Evolutionary conservation across 2,888 invertebrate genomes (phyloP).

Genomic region (Drosophila nr. medialis): DNA sequence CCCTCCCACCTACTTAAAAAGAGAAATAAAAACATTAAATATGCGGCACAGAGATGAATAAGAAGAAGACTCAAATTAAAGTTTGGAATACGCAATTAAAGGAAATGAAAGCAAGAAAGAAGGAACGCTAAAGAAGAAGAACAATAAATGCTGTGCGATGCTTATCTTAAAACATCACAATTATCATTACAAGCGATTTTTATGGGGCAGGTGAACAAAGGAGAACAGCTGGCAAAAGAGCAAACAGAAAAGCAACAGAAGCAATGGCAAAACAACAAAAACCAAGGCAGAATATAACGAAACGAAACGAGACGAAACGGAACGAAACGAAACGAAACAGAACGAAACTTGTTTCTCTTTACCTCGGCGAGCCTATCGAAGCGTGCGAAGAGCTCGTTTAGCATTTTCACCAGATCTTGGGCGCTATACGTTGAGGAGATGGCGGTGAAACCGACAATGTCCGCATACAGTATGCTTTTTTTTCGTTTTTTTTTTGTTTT

Average conservation of each 20-base stretch:
- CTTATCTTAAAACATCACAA: constrained; percentile 52
- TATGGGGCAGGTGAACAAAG: constrained; percentile 47
- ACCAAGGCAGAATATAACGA: background rate
- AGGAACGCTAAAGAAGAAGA: background rate
- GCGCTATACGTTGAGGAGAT: constrained; percentile 98
- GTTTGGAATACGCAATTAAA: constrained; percentile 46
- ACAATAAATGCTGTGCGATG: constrained; percentile 41
- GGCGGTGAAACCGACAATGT: constrained; percentile 98
- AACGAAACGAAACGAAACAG: constrained; percentile 13
- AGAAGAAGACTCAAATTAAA: constrained; percentile 51
- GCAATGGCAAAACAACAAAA: constrained; percentile 2
- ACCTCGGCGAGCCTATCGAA: constrained; percentile 96
- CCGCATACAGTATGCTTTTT: constrained; percentile 96
- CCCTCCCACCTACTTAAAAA: background rate
- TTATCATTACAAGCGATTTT: constrained; percentile 45
- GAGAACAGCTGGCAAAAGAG: constrained; percentile 40
- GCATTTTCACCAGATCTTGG: constrained; percentile 96
- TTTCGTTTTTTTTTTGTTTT: background rate
- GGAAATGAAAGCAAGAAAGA: constrained; percentile 31
- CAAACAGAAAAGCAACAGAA: constrained; percentile 24
- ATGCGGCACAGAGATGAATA: constrained; percentile 14
- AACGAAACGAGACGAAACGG: constrained; percentile 7
- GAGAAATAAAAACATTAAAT: constrained; percentile 9
- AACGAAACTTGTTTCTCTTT: constrained; percentile 72
- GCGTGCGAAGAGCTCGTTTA: constrained; percentile 97